Base-by-base conservation (phyloP, 2,797 vertebrate genomes). In the Sparidentex hasta region DNA sequence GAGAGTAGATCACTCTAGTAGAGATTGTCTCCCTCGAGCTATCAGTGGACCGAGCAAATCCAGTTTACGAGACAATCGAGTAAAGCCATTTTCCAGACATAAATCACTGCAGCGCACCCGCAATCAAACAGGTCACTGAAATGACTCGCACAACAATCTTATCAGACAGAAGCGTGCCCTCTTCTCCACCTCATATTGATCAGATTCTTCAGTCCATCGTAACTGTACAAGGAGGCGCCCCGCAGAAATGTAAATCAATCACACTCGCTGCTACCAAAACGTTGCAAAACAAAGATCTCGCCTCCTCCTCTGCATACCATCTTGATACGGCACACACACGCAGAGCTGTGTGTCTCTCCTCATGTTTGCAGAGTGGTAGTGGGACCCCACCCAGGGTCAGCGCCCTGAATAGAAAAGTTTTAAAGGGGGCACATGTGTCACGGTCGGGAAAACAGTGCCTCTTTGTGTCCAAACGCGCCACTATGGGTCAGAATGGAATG, bases 331-430 rank as follows among this genome's bases (percentile, higher is more conserved):
- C 50, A 43, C 63, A 61, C 20, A 48, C 50, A 48, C 16, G 11
- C 23, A 57, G 18, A 76, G 17, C 63, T 57, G 62, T n/a, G 41
- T 69, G 62, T 50, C 43, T 58, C 21, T 65, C 51, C 7, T 73
- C 20, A 0, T 91, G 85, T 90, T 90, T 91, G 90, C 84, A 6
- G 56, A 88, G 78, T 65, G 59, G 61, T 47, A 83, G 63, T 44
- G 8, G 65, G 66, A 82, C 90, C 81, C 87, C 87, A 78, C 91
- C 90, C 82, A 74, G 48, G 68, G 81, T 80, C 71, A 71, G 38
- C 50, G 63, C 6, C 6, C 58, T 83, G 44, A 82, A 85, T 18
- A 21, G 82, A 52, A 64, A 76, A 63, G 76, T 52, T 80, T 59
- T 70, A 69, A 66, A 75, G 50, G 20, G 64, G 29, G 3, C 21